Base-by-base conservation (phyloP, 2,888 invertebrate genomes). In the Hirtodrosophila alboralis region DNA sequence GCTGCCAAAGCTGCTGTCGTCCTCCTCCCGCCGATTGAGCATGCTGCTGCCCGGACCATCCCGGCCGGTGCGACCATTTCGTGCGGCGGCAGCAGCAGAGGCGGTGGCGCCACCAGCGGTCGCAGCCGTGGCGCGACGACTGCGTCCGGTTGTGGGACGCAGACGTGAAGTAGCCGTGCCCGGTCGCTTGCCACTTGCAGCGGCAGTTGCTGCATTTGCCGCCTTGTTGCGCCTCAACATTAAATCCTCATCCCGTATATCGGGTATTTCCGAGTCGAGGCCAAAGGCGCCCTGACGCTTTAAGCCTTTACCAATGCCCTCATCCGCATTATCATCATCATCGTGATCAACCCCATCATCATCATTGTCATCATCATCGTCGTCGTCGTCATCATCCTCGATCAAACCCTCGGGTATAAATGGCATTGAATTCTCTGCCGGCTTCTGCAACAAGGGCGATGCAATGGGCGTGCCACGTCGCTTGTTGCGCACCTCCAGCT, bases 401-500 rank as follows among this genome's bases (percentile, higher is more conserved):
- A 89, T 86, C 1, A 90, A 73, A 0, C 89, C 90, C 10, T 91
- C 90, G 0, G 90, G 88, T 61, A 90, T 87, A 28, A 90, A 89
- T 1, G 86, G 81, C 78, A 90, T 89, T 0, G 90, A 89, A 3
- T 63, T 87, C 49, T 91, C 91, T 0, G 86, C 61, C 1, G 90
- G 84, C 57, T 90, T 90, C 14, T 86, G 86, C 27, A 88, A 59
- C 4, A 88, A 7, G 1, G 89, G 89, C 2, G 89, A 89, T 1
- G 87, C 59, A 7, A 85, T 69, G 9, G 88, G 88, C 23, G 87
- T 84, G 9, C 74, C 57, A 3, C 86, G 52, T 4, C 56, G 79
- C 38, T 89, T 89, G 2, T 74, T 89, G 6, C 90, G 83, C 5
- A 84, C 63, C 30, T 87, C 95, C 75, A 97, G 94, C 84, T 96